phyloP scores from a whole-genome alignment of 1,140 invertebrate species.

The Drosophila tropicalis region DNA sequence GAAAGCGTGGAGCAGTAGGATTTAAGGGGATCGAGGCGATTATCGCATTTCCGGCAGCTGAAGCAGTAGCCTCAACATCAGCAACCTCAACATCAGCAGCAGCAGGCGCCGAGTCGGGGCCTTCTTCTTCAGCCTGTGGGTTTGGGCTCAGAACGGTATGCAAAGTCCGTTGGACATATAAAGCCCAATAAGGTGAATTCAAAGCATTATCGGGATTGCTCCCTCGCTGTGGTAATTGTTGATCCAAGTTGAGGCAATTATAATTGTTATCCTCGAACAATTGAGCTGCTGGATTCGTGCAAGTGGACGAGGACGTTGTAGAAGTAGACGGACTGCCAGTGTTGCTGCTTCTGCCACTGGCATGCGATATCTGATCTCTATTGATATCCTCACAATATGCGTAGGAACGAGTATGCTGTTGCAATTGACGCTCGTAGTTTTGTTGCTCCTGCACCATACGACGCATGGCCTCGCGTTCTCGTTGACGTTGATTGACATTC shows the following conservation, averaged over 20 bases:
- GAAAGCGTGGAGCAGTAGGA: slow-evolving; percentile 84
- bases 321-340: neutral
- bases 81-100: neutral
- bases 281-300: neutral
- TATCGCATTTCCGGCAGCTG: neutral
- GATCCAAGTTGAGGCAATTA: neutral
- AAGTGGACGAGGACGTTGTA: neutral
- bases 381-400: neutral
- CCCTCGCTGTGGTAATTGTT: neutral
- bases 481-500: slow-evolving; percentile 3
- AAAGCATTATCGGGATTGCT: neutral
- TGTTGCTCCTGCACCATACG: slow-evolving; percentile 13
- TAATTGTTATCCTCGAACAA: neutral
- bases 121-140: neutral
- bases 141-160: slow-evolving; percentile 30
- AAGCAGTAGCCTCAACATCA: neutral
- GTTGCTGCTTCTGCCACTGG: too few species aligned
- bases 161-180: slow-evolving; percentile 66
- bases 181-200: slow-evolving; percentile 22
- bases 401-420: neutral
- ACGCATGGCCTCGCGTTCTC: neutral
- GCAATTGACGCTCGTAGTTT: neutral
- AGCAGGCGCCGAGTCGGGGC: neutral
- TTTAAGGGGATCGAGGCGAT: neutral
- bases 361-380: neutral